Percentiles rank a stretch among this genome's conserved stretches.
Evolutionary conservation across 53 echinoderm and acorn worm genomes (phyloP).

Genomic region (Paracentrotus lividus): DNA sequence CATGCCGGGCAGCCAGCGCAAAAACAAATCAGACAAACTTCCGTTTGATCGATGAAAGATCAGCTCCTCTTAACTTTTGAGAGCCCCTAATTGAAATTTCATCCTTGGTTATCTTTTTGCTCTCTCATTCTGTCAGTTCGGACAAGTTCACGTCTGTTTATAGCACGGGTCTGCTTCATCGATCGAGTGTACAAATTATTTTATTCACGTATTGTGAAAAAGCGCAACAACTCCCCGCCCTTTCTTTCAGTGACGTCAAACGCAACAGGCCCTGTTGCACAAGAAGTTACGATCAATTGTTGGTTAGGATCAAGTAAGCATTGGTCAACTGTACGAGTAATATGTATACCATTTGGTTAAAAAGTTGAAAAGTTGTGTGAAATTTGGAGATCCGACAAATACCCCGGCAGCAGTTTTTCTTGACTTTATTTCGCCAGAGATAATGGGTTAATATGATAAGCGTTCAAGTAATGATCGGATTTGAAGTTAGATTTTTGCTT

Average conservation of each 20-base stretch:
- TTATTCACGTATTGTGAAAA: neutral
- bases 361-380: neutral
- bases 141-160: constrained; percentile 40
- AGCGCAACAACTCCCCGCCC: constrained; percentile 1
- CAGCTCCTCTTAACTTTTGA: neutral
- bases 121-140: neutral
- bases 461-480: too few species aligned
- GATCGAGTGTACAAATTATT: constrained; percentile 21
- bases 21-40: neutral
- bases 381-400: too few species aligned
- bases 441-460: too few species aligned
- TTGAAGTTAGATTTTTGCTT: too few species aligned
- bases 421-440: too few species aligned
- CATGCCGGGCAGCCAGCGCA: neutral
- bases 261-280: neutral
- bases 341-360: neutral
- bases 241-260: constrained; percentile 35
- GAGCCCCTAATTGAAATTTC: constrained; percentile 42
- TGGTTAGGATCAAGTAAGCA: neutral
- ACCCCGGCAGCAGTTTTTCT: too few species aligned
- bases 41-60: neutral
- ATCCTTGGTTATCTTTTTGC: neutral
- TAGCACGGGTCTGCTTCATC: neutral
- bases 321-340: neutral
- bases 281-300: neutral